phyloP scores from a whole-genome alignment of 2,797 vertebrate species.

The Nannoperca australis region DNA sequence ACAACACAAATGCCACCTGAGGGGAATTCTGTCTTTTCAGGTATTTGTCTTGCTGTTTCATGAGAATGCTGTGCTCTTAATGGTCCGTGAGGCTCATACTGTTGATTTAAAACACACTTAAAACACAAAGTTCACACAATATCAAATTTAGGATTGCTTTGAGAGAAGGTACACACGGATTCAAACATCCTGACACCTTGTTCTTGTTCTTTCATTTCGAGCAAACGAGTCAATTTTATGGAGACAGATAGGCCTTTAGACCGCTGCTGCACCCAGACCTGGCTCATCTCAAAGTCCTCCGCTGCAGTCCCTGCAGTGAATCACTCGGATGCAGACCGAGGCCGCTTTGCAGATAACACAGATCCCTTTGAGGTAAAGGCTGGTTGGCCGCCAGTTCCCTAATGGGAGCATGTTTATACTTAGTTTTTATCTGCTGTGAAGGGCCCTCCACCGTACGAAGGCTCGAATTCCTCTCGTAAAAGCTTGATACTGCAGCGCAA shows the following conservation, averaged over 20 bases:
- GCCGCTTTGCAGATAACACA: constrained; percentile 76
- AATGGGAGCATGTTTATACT: constrained; percentile 84
- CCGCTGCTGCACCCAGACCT: constrained; percentile 60
- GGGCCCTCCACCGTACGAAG: constrained; percentile 60
- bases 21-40: constrained; percentile 32
- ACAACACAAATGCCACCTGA: constrained; percentile 48
- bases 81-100: constrained; percentile 57
- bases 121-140: constrained; percentile 53
- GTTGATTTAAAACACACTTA: constrained; percentile 71
- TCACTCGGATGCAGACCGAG: constrained; percentile 56
- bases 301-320: constrained; percentile 66
- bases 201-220: constrained; percentile 49
- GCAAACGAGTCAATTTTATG: constrained; percentile 64
- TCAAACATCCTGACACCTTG: constrained; percentile 47
- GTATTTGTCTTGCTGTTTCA: constrained; percentile 49
- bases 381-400: constrained; percentile 75
- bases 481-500: constrained; percentile 32
- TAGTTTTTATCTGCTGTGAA: constrained; percentile 77
- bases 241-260: constrained; percentile 73
- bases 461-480: constrained; percentile 70
- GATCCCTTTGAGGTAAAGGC: constrained; percentile 76
- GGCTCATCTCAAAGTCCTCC: constrained; percentile 73
- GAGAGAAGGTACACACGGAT: constrained; percentile 42
- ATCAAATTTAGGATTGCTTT: constrained; percentile 15
- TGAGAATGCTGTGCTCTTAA: constrained; percentile 30